Base-by-base conservation (phyloP, 2,888 invertebrate species). In the Dryococelus australis region DNA sequence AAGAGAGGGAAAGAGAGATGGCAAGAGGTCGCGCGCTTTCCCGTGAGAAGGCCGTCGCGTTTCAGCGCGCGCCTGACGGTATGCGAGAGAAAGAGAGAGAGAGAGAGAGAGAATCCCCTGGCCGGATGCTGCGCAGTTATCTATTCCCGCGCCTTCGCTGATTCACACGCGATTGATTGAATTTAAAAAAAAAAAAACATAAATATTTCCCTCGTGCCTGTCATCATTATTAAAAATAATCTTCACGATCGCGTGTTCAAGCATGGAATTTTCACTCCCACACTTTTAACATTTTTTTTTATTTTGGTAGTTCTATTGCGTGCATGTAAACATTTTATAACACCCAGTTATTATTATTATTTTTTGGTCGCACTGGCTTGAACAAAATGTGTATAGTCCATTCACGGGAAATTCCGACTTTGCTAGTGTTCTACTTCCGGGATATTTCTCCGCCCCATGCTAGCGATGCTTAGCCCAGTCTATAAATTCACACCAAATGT, bases 21-120 rank as follows among this genome's bases (percentile, higher is more conserved):
- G 65, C 65, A 65, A 65, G 65, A 65, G 65, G 65, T 65, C 65
- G n/a, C 65, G 65, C 65, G 65, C 65, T n/a, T 65, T 65, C 65
- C 65, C 65, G 65, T 65, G 65, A 65, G 65, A 65, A 65, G 65
- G n/a, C 65, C 8, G n/a, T 1, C 65, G 12, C n/a, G 65, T 65
- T 65, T 65, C 65, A 8, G 20, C 65, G 65, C 65, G 65, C 65
- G 65, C 65, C 13, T 8, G 51, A 2, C 0, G 13, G 51, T 20
- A 51, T 51, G 51, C 51, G 51, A 51, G 51, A 51, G 12, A 51
- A 8, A 51, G 12, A 51, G 51, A 51, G 12, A 51, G 51, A 51
- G 12, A 51, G 35, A 35, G 35, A 35, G 1, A 35, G 35, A 35
- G 65, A 65, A 65, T 8, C 8, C 6, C 6, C 65, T 8, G n/a